Evolutionary conservation across 1,140 invertebrate species (phyloP).

Genomic region (Neodiprion virginianus): DNA sequence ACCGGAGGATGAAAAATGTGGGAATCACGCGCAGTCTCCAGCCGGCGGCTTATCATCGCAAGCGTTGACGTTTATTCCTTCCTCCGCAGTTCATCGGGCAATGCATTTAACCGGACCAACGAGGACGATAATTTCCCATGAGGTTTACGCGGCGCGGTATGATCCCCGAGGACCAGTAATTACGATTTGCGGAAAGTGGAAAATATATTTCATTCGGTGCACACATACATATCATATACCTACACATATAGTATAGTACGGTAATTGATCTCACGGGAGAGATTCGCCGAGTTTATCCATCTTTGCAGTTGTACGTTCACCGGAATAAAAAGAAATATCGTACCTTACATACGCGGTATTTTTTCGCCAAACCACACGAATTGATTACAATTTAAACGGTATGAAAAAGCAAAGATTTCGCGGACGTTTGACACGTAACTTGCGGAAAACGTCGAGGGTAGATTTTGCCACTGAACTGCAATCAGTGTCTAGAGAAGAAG

Average conservation of each 20-base stretch:
- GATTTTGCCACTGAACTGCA: too few species aligned
- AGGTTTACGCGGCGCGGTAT: background rate
- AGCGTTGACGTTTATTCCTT: background rate
- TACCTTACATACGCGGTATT: too few species aligned
- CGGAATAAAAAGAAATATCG: too few species aligned
- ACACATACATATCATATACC: too few species aligned
- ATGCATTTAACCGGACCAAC: slow-evolving; percentile 3
- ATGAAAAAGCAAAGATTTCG: too few species aligned
- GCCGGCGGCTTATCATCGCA: slow-evolving; percentile 7
- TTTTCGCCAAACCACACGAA: too few species aligned
- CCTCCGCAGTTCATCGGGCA: background rate
- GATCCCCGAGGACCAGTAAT: background rate
- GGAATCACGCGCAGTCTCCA: background rate
- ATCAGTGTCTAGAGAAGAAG: too few species aligned
- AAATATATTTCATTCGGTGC: background rate
- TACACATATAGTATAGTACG: background rate
- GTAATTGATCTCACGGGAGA: background rate
- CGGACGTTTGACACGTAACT: too few species aligned
- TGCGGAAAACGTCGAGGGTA: too few species aligned
- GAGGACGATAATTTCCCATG: slow-evolving; percentile 5
- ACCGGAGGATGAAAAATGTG: background rate
- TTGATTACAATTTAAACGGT: too few species aligned
- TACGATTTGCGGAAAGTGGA: background rate
- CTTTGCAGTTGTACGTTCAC: too few species aligned
- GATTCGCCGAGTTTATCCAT: background rate